Evolutionary conservation across 35 echinoderm and acorn worm genomes (phyloP).

Genomic region (Ophiothrix spiculata): DNA sequence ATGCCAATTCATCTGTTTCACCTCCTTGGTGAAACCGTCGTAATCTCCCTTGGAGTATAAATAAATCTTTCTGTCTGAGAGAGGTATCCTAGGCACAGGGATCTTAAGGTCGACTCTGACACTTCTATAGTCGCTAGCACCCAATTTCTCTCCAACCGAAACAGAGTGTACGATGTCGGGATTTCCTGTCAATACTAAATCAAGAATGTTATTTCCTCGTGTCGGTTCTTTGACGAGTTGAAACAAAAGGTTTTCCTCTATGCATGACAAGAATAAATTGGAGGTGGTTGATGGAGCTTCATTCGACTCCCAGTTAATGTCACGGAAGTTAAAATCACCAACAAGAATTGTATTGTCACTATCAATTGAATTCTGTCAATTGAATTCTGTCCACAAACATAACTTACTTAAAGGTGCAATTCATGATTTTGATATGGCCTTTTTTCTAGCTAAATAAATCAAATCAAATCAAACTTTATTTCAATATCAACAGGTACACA

Average conservation of each 20-base stretch:
- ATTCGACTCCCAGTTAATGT: slow-evolving; percentile 33
- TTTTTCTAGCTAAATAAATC: too few species aligned
- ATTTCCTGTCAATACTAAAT: slow-evolving; percentile 22
- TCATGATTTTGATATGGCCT: too few species aligned
- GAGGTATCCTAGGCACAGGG: slow-evolving; percentile 27
- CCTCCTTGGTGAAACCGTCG: background rate
- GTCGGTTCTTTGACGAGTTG: slow-evolving; percentile 35
- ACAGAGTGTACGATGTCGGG: slow-evolving; percentile 5
- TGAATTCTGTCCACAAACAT: too few species aligned
- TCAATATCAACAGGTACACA: too few species aligned
- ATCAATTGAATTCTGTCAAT: too few species aligned
- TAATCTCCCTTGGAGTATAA: slow-evolving; percentile 52
- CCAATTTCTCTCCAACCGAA: background rate
- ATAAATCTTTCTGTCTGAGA: slow-evolving; percentile 16
- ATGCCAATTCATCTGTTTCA: slow-evolving; percentile 15
- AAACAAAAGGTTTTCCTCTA: slow-evolving; percentile 40
- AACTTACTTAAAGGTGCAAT: too few species aligned
- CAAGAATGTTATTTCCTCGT: slow-evolving; percentile 30
- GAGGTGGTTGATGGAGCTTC: slow-evolving; percentile 7
- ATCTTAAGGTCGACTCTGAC: slow-evolving; percentile 21
- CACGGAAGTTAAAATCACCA: slow-evolving; percentile 53
- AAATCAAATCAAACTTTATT: too few species aligned
- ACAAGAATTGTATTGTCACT: slow-evolving; percentile 32
- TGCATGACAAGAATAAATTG: background rate
- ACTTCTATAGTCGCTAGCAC: slow-evolving; percentile 27